Evolutionary conservation across 2,888 invertebrate species (phyloP).

Genomic region (Sesia bembeciformis): DNA sequence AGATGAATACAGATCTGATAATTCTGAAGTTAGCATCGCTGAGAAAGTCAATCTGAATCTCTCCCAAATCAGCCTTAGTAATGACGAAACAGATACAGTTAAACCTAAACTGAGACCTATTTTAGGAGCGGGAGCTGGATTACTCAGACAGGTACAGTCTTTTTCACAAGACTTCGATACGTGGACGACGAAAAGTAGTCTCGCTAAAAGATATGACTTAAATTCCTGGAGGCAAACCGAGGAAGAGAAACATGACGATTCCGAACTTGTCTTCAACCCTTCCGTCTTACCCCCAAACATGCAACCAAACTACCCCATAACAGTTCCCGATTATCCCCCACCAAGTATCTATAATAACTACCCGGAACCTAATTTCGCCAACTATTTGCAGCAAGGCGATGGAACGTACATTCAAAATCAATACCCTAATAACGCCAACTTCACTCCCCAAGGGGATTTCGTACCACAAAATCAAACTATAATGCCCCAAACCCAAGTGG

Average conservation of each 20-base stretch:
- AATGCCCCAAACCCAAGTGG: background rate
- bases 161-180: slow-evolving; percentile 38
- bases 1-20: slow-evolving; percentile 22
- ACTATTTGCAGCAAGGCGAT: slow-evolving; percentile 59
- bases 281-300: slow-evolving; percentile 36
- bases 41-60: slow-evolving; percentile 45
- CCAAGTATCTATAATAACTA: background rate
- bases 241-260: slow-evolving; percentile 28
- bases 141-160: slow-evolving; percentile 45
- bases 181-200: slow-evolving; percentile 38
- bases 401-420: slow-evolving; percentile 56
- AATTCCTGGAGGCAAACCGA: slow-evolving; percentile 59
- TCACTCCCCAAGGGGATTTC: slow-evolving; percentile 39
- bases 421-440: slow-evolving; percentile 27
- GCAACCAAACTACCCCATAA: background rate
- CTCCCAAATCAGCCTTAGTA: slow-evolving; percentile 40
- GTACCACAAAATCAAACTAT: background rate
- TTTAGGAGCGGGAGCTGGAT: slow-evolving; percentile 53
- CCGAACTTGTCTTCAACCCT: slow-evolving; percentile 41
- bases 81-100: slow-evolving; percentile 45
- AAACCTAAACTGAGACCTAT: slow-evolving; percentile 61
- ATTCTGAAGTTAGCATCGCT: slow-evolving; percentile 14
- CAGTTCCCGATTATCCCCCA: background rate
- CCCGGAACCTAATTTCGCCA: slow-evolving; percentile 8
- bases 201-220: slow-evolving; percentile 53